Conservation (phyloP, 2,113 vertebrate genomes). For the Eulacestoma nigropectus region DNA sequence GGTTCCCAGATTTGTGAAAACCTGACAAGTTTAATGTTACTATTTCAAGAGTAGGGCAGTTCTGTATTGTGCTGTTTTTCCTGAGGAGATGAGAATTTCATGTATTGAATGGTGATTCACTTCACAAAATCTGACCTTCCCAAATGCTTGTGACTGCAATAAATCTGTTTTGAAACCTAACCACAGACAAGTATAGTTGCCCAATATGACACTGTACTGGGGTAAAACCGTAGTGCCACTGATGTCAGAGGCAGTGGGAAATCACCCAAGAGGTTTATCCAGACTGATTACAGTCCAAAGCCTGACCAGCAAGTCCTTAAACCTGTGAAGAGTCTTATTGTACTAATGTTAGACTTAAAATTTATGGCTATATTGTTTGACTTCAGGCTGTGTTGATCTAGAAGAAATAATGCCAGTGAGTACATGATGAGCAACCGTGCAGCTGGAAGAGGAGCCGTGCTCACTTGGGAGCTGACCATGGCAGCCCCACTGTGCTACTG, state of each 20-base stretch:
- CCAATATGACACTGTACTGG: background rate
- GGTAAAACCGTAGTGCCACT: background rate
- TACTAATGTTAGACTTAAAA: background rate
- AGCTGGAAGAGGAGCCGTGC: background rate
- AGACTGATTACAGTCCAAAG: background rate
- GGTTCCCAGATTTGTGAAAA: background rate
- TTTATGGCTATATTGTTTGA: background rate
- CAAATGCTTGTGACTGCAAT: background rate
- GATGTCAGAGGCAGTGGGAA: background rate
- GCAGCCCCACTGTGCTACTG: background rate
- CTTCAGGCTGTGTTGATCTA: background rate
- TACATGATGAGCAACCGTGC: background rate
- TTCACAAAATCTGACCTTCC: background rate
- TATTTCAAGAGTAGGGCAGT: background rate
- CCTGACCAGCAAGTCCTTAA: background rate
- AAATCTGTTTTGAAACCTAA: background rate
- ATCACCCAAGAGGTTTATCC: background rate
- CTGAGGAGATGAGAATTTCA: background rate
- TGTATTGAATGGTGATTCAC: background rate
- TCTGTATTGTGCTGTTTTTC: background rate
- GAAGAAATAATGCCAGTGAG: background rate
- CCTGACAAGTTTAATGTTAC: background rate
- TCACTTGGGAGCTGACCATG: accelerated
- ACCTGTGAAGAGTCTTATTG: background rate
- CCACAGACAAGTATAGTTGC: background rate